Conservation (phyloP, 2,113 vertebrate species). For the Caretta caretta region DNA sequence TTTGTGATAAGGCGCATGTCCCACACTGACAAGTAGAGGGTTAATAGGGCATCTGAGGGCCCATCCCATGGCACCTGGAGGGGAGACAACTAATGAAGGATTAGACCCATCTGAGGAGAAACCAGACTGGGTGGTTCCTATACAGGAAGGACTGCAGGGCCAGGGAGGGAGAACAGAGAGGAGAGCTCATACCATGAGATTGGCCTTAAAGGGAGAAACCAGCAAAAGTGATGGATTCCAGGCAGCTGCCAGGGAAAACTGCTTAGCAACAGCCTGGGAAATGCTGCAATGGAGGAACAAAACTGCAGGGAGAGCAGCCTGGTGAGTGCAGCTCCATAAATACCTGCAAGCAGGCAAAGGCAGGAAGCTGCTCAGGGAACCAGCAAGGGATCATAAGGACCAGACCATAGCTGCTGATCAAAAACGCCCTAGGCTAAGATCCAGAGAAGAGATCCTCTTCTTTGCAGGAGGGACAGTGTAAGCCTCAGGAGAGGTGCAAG, state of each 20-base stretch:
- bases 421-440: background rate
- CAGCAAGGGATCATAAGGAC: background rate
- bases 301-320: background rate
- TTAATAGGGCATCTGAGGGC: background rate
- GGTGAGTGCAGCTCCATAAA: background rate
- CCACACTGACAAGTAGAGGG: background rate
- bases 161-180: background rate
- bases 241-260: background rate
- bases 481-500: background rate
- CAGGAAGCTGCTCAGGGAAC: background rate
- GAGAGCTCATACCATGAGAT: background rate
- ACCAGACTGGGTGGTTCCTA: background rate
- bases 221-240: background rate
- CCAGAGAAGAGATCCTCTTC: background rate
- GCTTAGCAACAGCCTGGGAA: background rate
- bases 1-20: background rate
- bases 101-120: background rate
- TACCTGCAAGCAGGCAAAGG: background rate
- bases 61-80: background rate
- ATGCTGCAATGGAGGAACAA: background rate
- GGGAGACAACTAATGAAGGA: background rate
- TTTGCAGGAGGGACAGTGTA: background rate
- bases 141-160: background rate
- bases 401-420: background rate
- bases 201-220: background rate